Conservation (phyloP, 2,113 vertebrate species). For the Agelaius tricolor region DNA sequence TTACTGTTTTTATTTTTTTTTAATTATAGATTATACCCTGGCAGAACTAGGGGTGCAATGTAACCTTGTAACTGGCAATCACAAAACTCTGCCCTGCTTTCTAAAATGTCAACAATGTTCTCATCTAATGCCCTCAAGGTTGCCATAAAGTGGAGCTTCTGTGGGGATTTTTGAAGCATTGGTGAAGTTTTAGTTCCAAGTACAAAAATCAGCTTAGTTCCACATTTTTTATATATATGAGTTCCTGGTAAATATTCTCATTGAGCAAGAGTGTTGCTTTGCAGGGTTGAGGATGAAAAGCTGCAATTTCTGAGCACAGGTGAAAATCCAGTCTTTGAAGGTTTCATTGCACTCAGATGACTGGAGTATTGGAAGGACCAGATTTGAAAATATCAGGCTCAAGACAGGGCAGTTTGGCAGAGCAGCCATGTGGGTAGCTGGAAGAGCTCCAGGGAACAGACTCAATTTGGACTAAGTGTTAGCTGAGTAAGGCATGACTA, state of each 20-base stretch:
- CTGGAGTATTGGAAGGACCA: background rate
- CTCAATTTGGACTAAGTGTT: background rate
- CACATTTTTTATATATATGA: background rate
- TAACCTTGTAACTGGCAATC: constrained; percentile 6
- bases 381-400: background rate
- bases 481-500: background rate
- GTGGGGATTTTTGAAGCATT: background rate
- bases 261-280: background rate
- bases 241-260: background rate
- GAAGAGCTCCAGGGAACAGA: background rate
- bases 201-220: background rate
- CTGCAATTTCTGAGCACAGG: background rate
- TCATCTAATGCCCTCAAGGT: background rate
- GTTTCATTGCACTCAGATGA: background rate
- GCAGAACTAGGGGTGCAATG: background rate
- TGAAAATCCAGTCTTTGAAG: background rate
- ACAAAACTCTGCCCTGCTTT: background rate
- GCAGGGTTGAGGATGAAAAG: background rate
- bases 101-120: background rate
- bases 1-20: background rate
- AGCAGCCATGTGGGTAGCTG: background rate
- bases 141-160: background rate
- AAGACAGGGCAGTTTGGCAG: background rate
- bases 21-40: background rate
- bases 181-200: background rate